Conservation (phyloP, 2,888 invertebrate genomes). For the Norana najaformis region DNA sequence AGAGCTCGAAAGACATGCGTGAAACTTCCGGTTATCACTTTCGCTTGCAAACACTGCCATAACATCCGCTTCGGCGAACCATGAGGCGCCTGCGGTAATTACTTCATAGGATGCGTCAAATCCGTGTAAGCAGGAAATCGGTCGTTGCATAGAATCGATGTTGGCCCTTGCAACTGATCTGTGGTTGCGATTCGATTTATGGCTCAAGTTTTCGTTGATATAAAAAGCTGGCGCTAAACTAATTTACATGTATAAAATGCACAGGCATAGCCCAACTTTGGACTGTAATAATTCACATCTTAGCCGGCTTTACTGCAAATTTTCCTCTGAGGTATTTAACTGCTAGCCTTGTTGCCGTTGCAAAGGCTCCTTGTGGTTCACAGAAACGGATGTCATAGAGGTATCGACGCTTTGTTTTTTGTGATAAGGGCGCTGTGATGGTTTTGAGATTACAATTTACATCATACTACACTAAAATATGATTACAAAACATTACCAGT, state of each 20-base stretch:
- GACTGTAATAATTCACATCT: background rate
- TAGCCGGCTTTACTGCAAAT: background rate
- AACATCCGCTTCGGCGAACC: background rate
- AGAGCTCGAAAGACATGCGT: background rate
- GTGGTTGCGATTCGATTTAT: background rate
- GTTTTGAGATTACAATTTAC: too few species aligned
- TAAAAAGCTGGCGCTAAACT: slow-evolving; percentile 3
- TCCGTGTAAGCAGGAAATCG: background rate
- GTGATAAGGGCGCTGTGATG: too few species aligned
- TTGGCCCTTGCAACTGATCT: background rate
- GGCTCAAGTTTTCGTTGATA: background rate
- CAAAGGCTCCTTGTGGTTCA: too few species aligned
- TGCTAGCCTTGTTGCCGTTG: background rate
- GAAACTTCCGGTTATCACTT: background rate
- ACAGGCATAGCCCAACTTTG: background rate
- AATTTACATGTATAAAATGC: background rate
- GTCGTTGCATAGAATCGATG: background rate
- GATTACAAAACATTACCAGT: too few species aligned
- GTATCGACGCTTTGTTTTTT: too few species aligned
- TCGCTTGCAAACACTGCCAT: background rate
- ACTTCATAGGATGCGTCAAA: background rate
- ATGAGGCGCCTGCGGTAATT: background rate
- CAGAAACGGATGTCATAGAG: too few species aligned
- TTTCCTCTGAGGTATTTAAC: background rate
- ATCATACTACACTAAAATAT: too few species aligned